These are phyloP conservation scores for Meteorus cinctellus DNA, from an alignment of 2,888 invertebrate species.

Conservation along the genomic window DNA sequence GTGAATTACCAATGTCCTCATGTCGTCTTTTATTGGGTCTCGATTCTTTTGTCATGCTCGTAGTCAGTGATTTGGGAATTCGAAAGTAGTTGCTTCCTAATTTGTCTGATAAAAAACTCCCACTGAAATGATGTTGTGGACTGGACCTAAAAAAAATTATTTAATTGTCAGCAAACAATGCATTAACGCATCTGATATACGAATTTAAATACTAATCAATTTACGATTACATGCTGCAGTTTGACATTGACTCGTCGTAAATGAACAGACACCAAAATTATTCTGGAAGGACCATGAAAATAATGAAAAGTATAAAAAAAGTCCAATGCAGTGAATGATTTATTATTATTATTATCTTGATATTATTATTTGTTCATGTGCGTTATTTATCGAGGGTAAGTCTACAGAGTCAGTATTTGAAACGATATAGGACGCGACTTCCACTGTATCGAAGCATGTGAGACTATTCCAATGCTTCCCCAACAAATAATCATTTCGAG, in stretches of 20 bases:
- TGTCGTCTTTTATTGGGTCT: background rate
- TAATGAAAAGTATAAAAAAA: background rate
- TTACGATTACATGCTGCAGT: background rate
- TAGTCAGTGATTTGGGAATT: conserved; percentile 47
- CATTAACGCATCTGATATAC: background rate
- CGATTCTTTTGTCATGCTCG: conserved; percentile 44
- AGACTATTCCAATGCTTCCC: background rate
- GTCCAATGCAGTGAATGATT: background rate
- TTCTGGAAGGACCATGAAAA: background rate
- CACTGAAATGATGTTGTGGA: conserved; percentile 44
- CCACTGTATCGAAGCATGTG: background rate
- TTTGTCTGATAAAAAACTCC: conserved; percentile 48
- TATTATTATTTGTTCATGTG: background rate
- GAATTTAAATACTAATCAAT: background rate
- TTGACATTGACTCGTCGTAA: background rate
- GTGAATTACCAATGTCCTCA: background rate
- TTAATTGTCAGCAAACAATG: conserved; percentile 30
- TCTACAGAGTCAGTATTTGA: background rate
- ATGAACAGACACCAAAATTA: background rate
- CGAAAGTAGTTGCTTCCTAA: conserved; percentile 48
- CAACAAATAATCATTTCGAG: background rate
- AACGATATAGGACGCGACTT: background rate
- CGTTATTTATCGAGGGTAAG: background rate
- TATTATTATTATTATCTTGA: background rate
- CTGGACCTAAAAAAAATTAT: conserved; percentile 50